Base-by-base conservation (phyloP, 2,888 invertebrate species). In the Meteorus colon region DNA sequence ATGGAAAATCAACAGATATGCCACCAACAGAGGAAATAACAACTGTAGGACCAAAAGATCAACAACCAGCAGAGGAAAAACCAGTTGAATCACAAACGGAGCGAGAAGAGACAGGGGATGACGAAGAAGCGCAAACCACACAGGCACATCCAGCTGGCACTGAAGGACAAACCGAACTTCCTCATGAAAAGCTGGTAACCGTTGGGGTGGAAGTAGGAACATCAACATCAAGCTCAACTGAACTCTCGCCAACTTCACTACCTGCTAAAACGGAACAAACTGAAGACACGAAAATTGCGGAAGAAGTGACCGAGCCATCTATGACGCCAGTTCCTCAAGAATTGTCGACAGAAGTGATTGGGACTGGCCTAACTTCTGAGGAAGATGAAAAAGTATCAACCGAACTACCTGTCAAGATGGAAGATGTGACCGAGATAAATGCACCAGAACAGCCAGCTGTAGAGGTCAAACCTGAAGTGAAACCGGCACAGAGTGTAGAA, bases 401-500 rank as follows among this genome's bases (percentile, higher is more conserved):
- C 14, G 31, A 27, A 48, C 74, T 62, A 31, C 55, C 74, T 37
- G 71, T 59, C 27, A 73, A 68, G 6, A 74, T 71, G n/a, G 69
- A 70, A 65, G 68, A 27, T 4, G 59, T 75, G 19, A 77, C 75
- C 1, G 77, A 27, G 48, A 27, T 66, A 16, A 31, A 65, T 65
- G 45, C 34, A 24, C 5, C 59, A 8, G 77, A 73, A 59, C 59
- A 55, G 67, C 59, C 72, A 70, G 19, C n/a, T 16, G 71, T 45
- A 34, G 70, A 70, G 63, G 74, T 60, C 10, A 69, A 24, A 41
- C 59, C 74, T 55, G 71, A 67, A 16, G 75, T 63, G 6, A 45
- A 27, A 6, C 71, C 77, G 8, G 77, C 74, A 16, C 65, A 75
- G 37, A 55, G 74, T 55, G 68, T 76, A 10, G 80, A 78, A 77